Evolutionary conservation across 2,888 invertebrate genomes (phyloP).

Genomic region (Capitulum mitella): DNA sequence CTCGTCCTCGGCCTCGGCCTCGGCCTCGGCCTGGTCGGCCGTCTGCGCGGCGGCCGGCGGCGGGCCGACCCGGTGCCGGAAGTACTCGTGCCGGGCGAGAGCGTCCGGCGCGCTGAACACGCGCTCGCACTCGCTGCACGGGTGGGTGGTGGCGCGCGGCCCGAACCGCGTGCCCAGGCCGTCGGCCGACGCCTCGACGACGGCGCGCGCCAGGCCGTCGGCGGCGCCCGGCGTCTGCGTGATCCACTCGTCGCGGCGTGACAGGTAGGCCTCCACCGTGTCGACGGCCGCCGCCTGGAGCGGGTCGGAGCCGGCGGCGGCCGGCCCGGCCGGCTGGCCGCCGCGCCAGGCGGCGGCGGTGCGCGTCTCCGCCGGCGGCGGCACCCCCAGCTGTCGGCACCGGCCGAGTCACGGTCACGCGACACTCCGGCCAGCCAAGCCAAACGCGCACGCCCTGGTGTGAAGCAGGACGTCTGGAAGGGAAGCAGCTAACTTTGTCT

Average conservation of each 20-base stretch:
- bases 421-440: too few species aligned
- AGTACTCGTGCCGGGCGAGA: not conserved
- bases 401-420: not conserved
- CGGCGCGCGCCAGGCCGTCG: not conserved
- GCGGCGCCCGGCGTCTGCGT: constrained; percentile 7
- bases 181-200: not conserved
- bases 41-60: not conserved
- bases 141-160: not conserved
- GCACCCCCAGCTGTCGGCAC: not conserved
- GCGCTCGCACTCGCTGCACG: not conserved
- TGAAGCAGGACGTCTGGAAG: too few species aligned
- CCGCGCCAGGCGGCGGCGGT: not conserved
- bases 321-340: not conserved
- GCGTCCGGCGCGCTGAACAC: not conserved
- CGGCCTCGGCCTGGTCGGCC: not conserved
- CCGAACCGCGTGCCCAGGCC: not conserved
- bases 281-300: not conserved
- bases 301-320: too few species aligned
- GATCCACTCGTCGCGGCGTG: not conserved
- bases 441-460: too few species aligned
- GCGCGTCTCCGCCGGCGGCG: not conserved
- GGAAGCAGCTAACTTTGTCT: too few species aligned
- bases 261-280: constrained; percentile 1
- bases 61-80: not conserved
- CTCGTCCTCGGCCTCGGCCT: not conserved